Evolutionary conservation across 2,797 vertebrate species (phyloP).

Genomic region (Syndactyla subalaris): DNA sequence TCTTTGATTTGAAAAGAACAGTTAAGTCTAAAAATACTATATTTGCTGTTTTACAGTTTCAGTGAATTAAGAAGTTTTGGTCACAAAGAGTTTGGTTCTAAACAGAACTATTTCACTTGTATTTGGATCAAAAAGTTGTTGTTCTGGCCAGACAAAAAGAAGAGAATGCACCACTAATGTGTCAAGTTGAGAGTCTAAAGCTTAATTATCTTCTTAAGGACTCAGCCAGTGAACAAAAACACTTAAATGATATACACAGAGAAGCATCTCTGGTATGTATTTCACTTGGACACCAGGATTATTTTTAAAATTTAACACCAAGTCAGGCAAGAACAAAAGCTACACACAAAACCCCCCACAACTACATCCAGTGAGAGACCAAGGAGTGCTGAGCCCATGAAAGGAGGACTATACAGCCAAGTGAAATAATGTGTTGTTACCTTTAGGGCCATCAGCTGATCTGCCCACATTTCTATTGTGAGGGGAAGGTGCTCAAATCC

Average conservation of each 20-base stretch:
- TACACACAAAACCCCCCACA: background rate
- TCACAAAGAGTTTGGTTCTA: background rate
- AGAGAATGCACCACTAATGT: background rate
- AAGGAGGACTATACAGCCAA: background rate
- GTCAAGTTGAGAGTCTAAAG: background rate
- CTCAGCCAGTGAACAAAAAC: background rate
- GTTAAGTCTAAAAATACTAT: background rate
- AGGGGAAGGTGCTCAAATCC: slow-evolving; percentile 81
- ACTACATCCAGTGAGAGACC: rapidly evolving
- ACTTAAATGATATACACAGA: background rate
- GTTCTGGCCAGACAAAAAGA: background rate
- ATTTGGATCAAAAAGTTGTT: background rate
- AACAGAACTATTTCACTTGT: background rate
- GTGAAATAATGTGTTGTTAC: slow-evolving; percentile 55
- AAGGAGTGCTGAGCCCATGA: background rate
- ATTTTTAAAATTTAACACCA: background rate
- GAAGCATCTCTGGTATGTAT: background rate
- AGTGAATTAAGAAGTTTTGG: background rate
- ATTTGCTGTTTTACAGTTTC: background rate
- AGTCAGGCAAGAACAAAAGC: background rate
- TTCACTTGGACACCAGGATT: background rate
- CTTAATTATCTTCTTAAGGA: background rate
- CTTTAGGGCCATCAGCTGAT: slow-evolving; percentile 82
- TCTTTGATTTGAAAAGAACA: background rate
- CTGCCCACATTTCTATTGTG: slow-evolving; percentile 84